phyloP scores from a whole-genome alignment of 2,797 vertebrate species.

The Lerista edwardsae region DNA sequence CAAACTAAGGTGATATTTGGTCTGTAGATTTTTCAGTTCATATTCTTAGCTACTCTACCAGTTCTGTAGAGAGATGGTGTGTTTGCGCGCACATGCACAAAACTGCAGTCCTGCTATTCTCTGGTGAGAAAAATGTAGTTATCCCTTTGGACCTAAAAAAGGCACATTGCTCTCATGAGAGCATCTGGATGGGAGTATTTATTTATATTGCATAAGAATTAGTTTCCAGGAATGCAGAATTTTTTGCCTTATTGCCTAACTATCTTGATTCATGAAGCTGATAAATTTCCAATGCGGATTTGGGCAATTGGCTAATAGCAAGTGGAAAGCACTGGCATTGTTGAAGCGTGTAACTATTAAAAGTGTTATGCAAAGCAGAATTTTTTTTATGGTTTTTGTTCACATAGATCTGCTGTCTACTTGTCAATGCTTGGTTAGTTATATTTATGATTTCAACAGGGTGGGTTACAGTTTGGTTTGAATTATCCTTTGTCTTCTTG shows the following conservation, averaged over 20 bases:
- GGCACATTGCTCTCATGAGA: not conserved
- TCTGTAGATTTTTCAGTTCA: not conserved
- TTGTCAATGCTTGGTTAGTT: not conserved
- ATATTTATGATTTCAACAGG: not conserved
- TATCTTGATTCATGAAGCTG: not conserved
- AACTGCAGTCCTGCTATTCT: not conserved
- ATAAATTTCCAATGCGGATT: too few relatives aligned
- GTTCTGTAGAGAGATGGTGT: too few relatives aligned
- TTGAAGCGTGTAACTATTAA: not conserved
- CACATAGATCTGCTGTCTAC: not conserved
- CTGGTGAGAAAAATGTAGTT: not conserved
- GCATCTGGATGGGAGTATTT: not conserved
- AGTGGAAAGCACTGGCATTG: not conserved
- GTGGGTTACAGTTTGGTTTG: not conserved
- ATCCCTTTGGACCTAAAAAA: not conserved
- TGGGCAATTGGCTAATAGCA: not conserved
- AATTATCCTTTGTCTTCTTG: too few relatives aligned
- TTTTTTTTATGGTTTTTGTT: not conserved
- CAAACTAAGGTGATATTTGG: not conserved
- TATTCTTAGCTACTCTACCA: not conserved
- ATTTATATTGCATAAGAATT: not conserved
- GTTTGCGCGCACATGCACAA: too few relatives aligned
- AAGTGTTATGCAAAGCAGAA: not conserved
- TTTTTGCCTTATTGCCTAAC: not conserved
- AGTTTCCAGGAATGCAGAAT: not conserved